A percentile compares a stretch with the other conserved stretches of the same genome.
phyloP scores from a whole-genome alignment of 2,888 invertebrate species.

The Mythimna lalbum region DNA sequence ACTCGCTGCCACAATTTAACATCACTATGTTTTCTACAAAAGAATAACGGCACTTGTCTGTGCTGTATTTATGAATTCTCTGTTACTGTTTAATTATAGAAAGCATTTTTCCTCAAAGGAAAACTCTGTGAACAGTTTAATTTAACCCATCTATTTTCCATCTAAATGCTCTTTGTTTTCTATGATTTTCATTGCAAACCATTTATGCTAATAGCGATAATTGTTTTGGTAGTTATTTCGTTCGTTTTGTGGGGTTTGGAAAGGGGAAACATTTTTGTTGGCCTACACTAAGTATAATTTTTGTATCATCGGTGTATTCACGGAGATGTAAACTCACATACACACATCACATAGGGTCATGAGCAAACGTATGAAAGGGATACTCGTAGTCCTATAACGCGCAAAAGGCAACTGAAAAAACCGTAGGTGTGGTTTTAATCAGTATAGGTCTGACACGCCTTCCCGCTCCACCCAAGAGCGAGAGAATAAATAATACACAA shows the following conservation, averaged over 20 bases:
- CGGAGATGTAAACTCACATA: no score
- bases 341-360: no score
- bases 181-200: constrained; percentile 42
- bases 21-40: constrained; percentile 32
- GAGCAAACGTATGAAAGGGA: no score
- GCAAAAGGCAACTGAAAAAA: no score
- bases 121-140: constrained; percentile 51
- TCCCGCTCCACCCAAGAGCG: no score
- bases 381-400: no score
- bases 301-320: no score
- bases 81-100: constrained; percentile 50
- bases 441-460: no score
- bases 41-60: constrained; percentile 33
- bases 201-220: constrained; percentile 51
- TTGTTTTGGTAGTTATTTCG: constrained; percentile 32
- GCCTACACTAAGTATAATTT: no score
- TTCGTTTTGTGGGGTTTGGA: constrained; percentile 23
- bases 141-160: constrained; percentile 55
- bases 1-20: constrained; percentile 26
- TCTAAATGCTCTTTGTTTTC: constrained; percentile 50
- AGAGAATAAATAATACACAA: no score
- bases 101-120: constrained; percentile 58
- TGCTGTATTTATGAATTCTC: constrained; percentile 50
- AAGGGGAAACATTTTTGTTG: not conserved
- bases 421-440: no score